Base-by-base conservation (phyloP, 2,888 invertebrate genomes). In the Branchipolynoe longqiensis region DNA sequence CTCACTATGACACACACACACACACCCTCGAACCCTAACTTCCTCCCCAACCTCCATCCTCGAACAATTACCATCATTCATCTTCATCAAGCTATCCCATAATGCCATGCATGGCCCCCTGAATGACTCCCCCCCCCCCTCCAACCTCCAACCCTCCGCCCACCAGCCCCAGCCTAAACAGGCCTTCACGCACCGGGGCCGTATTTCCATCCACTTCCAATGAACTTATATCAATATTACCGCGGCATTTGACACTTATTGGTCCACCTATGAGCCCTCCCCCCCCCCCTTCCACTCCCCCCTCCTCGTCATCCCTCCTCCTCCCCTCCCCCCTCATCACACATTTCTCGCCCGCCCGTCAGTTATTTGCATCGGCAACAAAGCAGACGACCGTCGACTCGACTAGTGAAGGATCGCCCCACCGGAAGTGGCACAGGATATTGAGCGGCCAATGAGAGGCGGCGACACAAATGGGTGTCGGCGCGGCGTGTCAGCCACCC, bases 351-450 rank as follows among this genome's bases (percentile, higher is more conserved):
- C 78, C 41, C 41, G 41, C 31, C 48, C 78, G 28, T 48, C 3
- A 38, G n/a, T n/a, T 48, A 78, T 78, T 78, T 78, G 78, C 78
- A 78, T 78, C 41, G n/a, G 48, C 41, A 8, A 78, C 78, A 78
- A 78, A 78, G 78, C 78, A n/a, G 78, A 1, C 78, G 78, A 78
- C 78, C 1, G 12, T 28, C 28, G 14, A n/a, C 48, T 48, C 25
- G 28, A 41, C 41, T 78, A n/a, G 48, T 78, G 78, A 78, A 41
- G 78, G 78, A 78, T 78, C 54, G 78, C 48, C 78, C 28, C 48
- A 28, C 78, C 78, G 78, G 78, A 78, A 78, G 78, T 78, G 41
- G 48, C 78, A 78, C 78, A 78, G 78, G 78, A 78, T 78, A 78
- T 78, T 78, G 78, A 78, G 78, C 28, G 31, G 78, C 78, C 78